Percentiles rank a stretch among this genome's conserved stretches.
These are phyloP conservation scores for Cataglyphis albicans DNA, from an alignment of 2,888 invertebrate genomes.

Conservation along the genomic window DNA sequence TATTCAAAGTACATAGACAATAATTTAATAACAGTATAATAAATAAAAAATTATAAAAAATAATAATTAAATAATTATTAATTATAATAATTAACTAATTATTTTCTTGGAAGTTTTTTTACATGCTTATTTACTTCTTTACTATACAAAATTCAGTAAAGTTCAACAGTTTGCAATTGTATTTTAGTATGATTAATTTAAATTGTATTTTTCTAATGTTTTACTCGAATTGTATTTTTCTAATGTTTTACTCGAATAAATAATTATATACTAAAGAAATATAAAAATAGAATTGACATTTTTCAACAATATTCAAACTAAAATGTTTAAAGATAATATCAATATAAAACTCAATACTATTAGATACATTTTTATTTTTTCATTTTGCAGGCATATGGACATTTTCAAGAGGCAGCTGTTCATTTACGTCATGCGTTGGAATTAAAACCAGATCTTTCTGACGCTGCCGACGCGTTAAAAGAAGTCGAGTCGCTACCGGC, in stretches of 20 bases:
- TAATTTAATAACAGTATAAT: neutral
- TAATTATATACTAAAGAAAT: neutral
- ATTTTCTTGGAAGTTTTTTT: neutral
- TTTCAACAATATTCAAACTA: neutral
- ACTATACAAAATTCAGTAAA: neutral
- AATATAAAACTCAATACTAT: neutral
- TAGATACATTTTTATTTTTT: neutral
- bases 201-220: neutral
- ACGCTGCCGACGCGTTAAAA: conserved; percentile 92
- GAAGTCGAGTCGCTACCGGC: conserved; percentile 94
- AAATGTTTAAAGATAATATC: neutral
- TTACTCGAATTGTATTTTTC: neutral
- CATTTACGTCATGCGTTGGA: conserved; percentile 94
- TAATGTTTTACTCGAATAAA: neutral
- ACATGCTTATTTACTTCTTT: neutral
- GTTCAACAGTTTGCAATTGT: neutral
- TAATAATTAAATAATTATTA: neutral
- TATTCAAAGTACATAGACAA: conserved; percentile 89
- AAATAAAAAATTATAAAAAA: neutral
- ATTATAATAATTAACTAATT: neutral
- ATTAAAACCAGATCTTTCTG: conserved; percentile 94
- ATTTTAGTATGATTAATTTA: too few relatives aligned
- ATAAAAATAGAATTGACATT: neutral
- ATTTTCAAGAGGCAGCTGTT: conserved; percentile 94
- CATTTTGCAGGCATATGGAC: conserved; percentile 90